Evolutionary conservation across 2,797 vertebrate genomes (phyloP).

Genomic region (Hozukius guyotensis): DNA sequence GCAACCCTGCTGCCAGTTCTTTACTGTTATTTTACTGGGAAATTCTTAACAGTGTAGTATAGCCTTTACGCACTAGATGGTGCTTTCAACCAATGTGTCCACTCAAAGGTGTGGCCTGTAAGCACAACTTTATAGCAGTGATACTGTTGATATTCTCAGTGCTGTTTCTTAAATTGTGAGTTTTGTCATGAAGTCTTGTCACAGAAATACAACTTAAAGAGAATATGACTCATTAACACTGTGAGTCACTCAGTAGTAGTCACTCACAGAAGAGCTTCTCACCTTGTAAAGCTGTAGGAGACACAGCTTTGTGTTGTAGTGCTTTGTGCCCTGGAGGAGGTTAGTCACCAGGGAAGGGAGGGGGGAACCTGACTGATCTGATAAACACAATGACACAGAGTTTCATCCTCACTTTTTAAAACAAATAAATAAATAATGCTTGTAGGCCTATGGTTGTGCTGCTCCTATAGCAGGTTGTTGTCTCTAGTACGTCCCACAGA

Average conservation of each 20-base stretch:
- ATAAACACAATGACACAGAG: slow-evolving; percentile 7
- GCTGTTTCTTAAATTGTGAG: background rate
- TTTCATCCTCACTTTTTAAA: background rate
- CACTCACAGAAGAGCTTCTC: background rate
- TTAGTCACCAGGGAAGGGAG: background rate
- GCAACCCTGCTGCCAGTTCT: no score
- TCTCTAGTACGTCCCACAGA: background rate
- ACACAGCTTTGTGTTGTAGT: background rate
- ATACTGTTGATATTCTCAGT: background rate
- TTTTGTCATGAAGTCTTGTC: background rate
- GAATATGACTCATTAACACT: slow-evolving; percentile 1
- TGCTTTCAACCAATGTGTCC: slow-evolving; percentile 27
- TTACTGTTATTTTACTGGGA: no score
- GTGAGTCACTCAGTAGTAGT: slow-evolving; percentile 34
- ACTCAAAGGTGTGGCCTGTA: no score
- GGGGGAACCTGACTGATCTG: background rate
- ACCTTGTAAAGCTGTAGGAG: background rate
- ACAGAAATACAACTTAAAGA: background rate
- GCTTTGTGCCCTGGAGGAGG: background rate
- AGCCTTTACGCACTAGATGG: slow-evolving; percentile 38
- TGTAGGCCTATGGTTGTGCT: no score
- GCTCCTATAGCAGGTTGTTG: no score
- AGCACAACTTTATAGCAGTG: background rate
- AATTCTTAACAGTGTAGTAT: no score
- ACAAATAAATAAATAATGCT: no score